Evolutionary conservation across 2,113 vertebrate genomes (phyloP).

Genomic region (Sturnus vulgaris): DNA sequence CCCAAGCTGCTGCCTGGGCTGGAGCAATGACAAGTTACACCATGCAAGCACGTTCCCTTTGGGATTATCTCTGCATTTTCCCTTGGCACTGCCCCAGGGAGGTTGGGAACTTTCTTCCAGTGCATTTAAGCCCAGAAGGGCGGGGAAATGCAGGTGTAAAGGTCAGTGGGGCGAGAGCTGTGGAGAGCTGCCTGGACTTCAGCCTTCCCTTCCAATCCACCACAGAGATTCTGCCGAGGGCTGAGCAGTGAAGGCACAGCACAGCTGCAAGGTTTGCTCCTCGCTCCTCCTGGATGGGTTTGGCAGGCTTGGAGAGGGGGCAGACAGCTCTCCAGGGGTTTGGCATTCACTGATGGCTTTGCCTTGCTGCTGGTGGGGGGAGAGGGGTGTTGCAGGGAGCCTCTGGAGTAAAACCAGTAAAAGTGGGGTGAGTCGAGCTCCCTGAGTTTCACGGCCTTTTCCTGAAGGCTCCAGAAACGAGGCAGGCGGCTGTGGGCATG

Average conservation of each 20-base stretch:
- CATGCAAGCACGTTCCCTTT: fast-evolving
- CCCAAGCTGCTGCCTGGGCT: neutral
- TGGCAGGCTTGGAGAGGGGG: neutral
- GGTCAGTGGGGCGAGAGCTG: neutral
- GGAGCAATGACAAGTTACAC: neutral
- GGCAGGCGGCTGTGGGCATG: fast-evolving
- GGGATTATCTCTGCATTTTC: neutral
- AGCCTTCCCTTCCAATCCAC: neutral
- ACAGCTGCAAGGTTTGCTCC: neutral
- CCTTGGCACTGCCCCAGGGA: fast-evolving
- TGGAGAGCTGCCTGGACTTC: neutral
- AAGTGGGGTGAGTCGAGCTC: neutral
- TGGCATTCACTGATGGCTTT: neutral
- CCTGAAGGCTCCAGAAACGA: neutral
- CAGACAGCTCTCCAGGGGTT: neutral
- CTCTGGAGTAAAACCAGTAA: neutral
- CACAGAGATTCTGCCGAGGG: fast-evolving
- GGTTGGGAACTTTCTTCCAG: neutral
- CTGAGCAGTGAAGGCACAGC: neutral
- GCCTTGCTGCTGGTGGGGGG: neutral
- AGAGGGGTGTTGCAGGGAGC: neutral
- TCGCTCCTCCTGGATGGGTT: neutral
- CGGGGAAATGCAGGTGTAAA: neutral
- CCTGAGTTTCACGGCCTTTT: neutral
- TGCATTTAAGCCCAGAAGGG: neutral